Evolutionary conservation across 2,113 vertebrate genomes (phyloP).

Genomic region (Cyprinodon tularosa): DNA sequence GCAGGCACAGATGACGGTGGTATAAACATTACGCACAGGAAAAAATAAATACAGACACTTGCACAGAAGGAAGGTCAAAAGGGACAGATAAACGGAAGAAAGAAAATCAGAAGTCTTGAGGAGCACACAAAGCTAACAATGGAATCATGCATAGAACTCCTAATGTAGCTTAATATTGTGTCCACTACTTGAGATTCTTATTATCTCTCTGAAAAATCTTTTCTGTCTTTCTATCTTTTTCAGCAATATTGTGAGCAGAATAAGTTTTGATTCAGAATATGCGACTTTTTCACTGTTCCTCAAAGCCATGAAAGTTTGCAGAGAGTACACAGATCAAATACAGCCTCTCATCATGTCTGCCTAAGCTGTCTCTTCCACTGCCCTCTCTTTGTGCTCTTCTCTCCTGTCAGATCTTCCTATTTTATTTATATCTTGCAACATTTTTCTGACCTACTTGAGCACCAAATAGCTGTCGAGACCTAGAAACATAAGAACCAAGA

Average conservation of each 20-base stretch:
- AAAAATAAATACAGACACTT: slow-evolving; percentile 37
- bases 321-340: slow-evolving; percentile 49
- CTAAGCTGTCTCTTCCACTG: slow-evolving; percentile 30
- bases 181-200: slow-evolving; percentile 29
- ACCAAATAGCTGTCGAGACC: slow-evolving; percentile 17
- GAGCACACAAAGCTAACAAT: slow-evolving; percentile 21
- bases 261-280: slow-evolving; percentile 37
- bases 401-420: slow-evolving; percentile 29
- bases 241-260: slow-evolving; percentile 10
- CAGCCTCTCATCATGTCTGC: slow-evolving; percentile 22
- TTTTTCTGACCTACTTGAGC: slow-evolving; percentile 17
- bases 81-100: slow-evolving; percentile 17
- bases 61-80: slow-evolving; percentile 23
- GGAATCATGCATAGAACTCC: slow-evolving; percentile 68
- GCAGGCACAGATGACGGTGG: slow-evolving; percentile 46
- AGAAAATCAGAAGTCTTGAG: slow-evolving; percentile 29
- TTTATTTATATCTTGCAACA: slow-evolving; percentile 45
- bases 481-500: slow-evolving; percentile 1
- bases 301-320: slow-evolving; percentile 7
- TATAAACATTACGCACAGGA: slow-evolving; percentile 34
- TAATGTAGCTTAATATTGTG: slow-evolving; percentile 21
- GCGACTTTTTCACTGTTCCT: slow-evolving; percentile 38
- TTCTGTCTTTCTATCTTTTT: slow-evolving; percentile 19
- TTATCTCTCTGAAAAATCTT: slow-evolving; percentile 7
- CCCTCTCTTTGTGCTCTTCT: slow-evolving; percentile 11